These are phyloP conservation scores for Andrena praecox DNA, from an alignment of 2,888 invertebrate genomes.

Conservation along the genomic window DNA sequence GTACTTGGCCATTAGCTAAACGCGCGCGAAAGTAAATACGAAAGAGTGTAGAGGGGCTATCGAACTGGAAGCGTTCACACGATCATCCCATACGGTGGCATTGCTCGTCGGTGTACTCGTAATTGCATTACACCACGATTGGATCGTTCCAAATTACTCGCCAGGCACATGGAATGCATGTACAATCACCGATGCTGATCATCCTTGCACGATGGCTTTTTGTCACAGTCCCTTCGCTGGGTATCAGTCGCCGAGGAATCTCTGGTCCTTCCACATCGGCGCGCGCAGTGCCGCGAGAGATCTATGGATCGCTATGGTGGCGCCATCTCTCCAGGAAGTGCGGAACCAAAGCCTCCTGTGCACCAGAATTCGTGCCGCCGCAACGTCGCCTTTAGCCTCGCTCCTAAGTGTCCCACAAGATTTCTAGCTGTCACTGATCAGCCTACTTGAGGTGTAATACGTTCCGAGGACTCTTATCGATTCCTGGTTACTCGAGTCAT, in stretches of 20 bases:
- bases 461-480: conserved; percentile 48
- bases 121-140: conserved; percentile 11
- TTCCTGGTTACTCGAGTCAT: conserved; percentile 45
- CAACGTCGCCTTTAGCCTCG: conserved; percentile 33
- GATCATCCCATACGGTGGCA: neutral
- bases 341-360: conserved; percentile 53
- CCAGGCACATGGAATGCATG: neutral
- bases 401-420: conserved; percentile 59
- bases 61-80: conserved; percentile 5
- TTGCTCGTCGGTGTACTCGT: neutral
- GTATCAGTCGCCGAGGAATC: neutral
- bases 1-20: conserved; percentile 29
- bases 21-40: conserved; percentile 49
- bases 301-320: conserved; percentile 69
- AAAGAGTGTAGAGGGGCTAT: neutral
- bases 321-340: conserved; percentile 79
- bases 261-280: conserved; percentile 3
- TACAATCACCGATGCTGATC: neutral
- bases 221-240: neutral
- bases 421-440: conserved; percentile 48
- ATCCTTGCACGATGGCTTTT: neutral
- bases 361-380: conserved; percentile 50
- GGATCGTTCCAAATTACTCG: neutral
- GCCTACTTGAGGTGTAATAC: conserved; percentile 62
- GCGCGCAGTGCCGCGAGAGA: conserved; percentile 13